A percentile compares a stretch with the other conserved stretches of the same genome.
Evolutionary conservation across 2,888 invertebrate species (phyloP).

Genomic region (Thymelicus sylvestris): DNA sequence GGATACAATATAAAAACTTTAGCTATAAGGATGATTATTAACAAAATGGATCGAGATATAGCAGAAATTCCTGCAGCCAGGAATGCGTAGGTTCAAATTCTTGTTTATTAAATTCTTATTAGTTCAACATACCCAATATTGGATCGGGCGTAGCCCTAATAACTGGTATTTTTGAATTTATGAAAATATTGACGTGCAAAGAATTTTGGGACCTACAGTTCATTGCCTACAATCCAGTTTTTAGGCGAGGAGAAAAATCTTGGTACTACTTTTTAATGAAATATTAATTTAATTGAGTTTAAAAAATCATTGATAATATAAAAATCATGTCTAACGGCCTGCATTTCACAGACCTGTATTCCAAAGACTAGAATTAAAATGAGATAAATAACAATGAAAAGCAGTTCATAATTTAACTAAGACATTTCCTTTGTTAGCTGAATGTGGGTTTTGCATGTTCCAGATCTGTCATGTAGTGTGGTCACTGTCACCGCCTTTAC

Average conservation of each 20-base stretch:
- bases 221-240: neutral
- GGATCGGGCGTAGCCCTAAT: conserved; percentile 6
- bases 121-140: conserved; percentile 28
- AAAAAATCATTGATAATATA: no score
- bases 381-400: neutral
- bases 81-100: conserved; percentile 27
- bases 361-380: neutral
- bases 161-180: conserved; percentile 9
- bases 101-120: conserved; percentile 36
- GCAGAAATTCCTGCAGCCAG: conserved; percentile 25
- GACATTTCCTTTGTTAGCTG: conserved; percentile 5
- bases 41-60: conserved; percentile 11
- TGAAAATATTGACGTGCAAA: conserved; percentile 20
- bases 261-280: no score
- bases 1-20: conserved; percentile 1
- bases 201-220: neutral
- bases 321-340: neutral
- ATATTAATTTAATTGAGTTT: no score
- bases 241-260: no score
- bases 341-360: neutral
- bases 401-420: neutral
- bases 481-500: conserved; percentile 9
- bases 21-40: conserved; percentile 20
- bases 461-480: conserved; percentile 4
- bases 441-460: conserved; percentile 8